Base-by-base conservation (phyloP, 2,888 invertebrate genomes). In the Lasius platythorax region DNA sequence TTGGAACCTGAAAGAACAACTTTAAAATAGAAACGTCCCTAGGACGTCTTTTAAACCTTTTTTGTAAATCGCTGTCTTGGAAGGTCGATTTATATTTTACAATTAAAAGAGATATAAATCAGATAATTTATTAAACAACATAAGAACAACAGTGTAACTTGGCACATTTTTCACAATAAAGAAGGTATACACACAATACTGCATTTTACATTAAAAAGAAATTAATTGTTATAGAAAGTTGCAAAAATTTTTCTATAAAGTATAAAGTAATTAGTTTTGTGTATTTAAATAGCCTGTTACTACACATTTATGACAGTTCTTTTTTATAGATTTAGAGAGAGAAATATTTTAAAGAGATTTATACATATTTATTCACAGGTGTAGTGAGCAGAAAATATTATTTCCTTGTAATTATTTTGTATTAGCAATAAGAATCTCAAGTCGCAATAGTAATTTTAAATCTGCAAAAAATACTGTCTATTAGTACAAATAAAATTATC, bases 341-440 rank as follows among this genome's bases (percentile, higher is more conserved):
- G 46, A 63, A 43, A 72, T 11, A 37, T 74, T 63, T 82, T 18
- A 63, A 81, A 15, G 12, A 30, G 64, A 82, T 40, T 74, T 74
- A 40, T 75, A 61, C 30, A 46, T 61, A 33, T 76, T 28, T 78
- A 56, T 56, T 78, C n/a, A 53, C 8, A 8, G 33, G 12, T 8
- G 43, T 40, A 56, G 12, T 18, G 4, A 72, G 15, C 37, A n/a
- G 63, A 85, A 61, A 73, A 30, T 87, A 82, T 81, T 84, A 73
- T 72, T 75, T 74, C n/a, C 15, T 28, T 85, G 43, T 67, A 85
- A 66, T 67, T 63, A 56, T 28, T 68, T 85, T 72, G 37, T 61
- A 81, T n/a, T 23, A 30, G 33, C 11, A 79, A 72, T 33, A 68
- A 79, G 30, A 15, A 23, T 72, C 33, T 61, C 37, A 33, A 56